Evolutionary conservation across 2,888 invertebrate species (phyloP), one percentile per base, ranked within the genome.

Genomic region (Drosophila paranaensis): DNA sequence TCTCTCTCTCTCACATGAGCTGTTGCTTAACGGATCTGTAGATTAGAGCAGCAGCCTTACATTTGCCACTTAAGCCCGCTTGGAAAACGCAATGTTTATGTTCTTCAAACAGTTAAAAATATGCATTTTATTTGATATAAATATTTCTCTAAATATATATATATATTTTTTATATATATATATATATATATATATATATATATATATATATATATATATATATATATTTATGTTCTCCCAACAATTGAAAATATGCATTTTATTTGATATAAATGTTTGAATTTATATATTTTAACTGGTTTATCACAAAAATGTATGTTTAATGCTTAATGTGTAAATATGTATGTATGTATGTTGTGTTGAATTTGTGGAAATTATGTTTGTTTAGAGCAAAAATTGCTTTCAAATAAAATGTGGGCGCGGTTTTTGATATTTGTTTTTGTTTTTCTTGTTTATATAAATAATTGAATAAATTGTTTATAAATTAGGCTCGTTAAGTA

Each of bases 241-340:
- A 5, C 5, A 27, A 60, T 30, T 48, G 11, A 10, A 20, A 66
- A 16, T 33, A 9, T 25, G 1, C 0, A 13, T 16, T 64, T 46
- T 16, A 37, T 60, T 65, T 60, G 64, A 60, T 74, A 79, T 81
- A 82, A 74, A 72, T 75, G 35, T 62, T 76, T 35, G 63, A 69
- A 73, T 85, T 84, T 81, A 71, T 81, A 74, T 76, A 74, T 76
- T 82, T 80, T 80, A 85, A 85, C 74, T 79, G 74, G 72, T 89
- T 81, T 90, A 90, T 87, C 87, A 89, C 86, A 87, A 89, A 89
- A 87, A 89, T 80, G 66, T 81, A 89, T 86, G 61, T 82, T 89
- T 81, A 20, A 20, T 20, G 54, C 88, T 87, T 87, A 89, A 54
- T 42, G 64, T 74, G 51, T 83, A 78, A 70, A 79, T 77, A 74